Percentiles rank a stretch among this genome's conserved stretches.
phyloP scores from a whole-genome alignment of 2,888 invertebrate genomes.

The Hirtodrosophila confusa region DNA sequence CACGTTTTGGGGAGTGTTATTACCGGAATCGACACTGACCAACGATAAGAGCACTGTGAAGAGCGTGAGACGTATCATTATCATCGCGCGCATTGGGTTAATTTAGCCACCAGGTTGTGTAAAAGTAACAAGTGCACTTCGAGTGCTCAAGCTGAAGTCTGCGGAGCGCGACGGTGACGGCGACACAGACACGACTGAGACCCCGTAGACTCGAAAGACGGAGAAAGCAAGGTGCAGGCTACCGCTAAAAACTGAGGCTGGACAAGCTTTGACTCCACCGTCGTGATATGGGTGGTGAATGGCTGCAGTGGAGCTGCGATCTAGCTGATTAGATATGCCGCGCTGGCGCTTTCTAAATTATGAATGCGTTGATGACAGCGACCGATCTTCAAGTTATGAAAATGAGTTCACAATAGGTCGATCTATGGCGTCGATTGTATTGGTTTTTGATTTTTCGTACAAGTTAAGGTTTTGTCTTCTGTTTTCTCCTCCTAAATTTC shows the following conservation, averaged over 20 bases:
- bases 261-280: constrained; percentile 6
- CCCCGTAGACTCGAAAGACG: constrained; percentile 5
- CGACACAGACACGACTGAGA: constrained; percentile 32
- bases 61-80: constrained; percentile 64
- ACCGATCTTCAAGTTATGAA: constrained; percentile 42
- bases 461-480: constrained; percentile 18
- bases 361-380: constrained; percentile 41
- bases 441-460: constrained; percentile 4
- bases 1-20: constrained; percentile 41
- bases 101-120: constrained; percentile 26
- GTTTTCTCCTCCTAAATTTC: constrained; percentile 69
- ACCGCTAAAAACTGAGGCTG: not conserved
- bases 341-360: constrained; percentile 66
- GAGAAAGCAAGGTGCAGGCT: constrained; percentile 41
- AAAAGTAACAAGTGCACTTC: constrained; percentile 36
- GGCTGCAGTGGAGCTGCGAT: constrained; percentile 17
- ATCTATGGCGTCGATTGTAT: constrained; percentile 24
- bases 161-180: constrained; percentile 16
- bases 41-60: constrained; percentile 59
- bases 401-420: constrained; percentile 46
- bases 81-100: constrained; percentile 37
- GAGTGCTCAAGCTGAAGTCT: constrained; percentile 8
- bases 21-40: constrained; percentile 73
- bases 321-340: constrained; percentile 36
- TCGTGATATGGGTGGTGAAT: constrained; percentile 10